Evolutionary conservation across 2,888 invertebrate genomes (phyloP), one percentile per base, ranked within the genome.

Genomic region (Caenorhabditis sp.): DNA sequence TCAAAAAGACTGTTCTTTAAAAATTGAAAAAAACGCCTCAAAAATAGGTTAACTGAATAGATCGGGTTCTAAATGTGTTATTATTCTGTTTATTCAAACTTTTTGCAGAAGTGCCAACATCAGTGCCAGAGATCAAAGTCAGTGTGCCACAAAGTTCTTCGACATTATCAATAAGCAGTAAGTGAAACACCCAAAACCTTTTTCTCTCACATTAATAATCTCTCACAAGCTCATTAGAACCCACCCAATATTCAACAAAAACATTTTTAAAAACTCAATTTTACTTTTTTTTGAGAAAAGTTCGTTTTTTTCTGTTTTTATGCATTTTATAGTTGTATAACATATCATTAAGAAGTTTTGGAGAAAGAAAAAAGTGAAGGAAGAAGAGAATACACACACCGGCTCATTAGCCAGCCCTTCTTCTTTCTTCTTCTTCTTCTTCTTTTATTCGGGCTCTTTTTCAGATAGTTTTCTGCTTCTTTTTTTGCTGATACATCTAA

Each of bases 71-170:
- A n/a, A n/a, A n/a, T n/a, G n/a, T n/a, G n/a, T n/a, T n/a, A n/a
- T n/a, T n/a, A n/a, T n/a, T n/a, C n/a, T n/a, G n/a, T n/a, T n/a
- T n/a, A n/a, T n/a, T n/a, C n/a, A n/a, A n/a, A n/a, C n/a, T 23
- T 17, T 43, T 77, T 79, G 58, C 74, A 79, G 79, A 77, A 60
- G 79, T 79, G 43, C 79, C 79, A 49, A 79, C 79, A 21, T 61
- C 72, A 25, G 74, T 79, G 14, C 79, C 79, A 17, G 76, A 79
- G 60, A 79, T 79, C 63, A 71, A 75, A 57, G 70, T 79, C 56
- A 76, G 69, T 56, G 67, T 79, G 26, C 76, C 79, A 53, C 70
- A 76, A 54, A 79, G 79, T 63, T 63, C 69, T 23, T 79, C 79
- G 17, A 68, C 72, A 21, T 49, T 79, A 56, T 69, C 71, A 31